phyloP scores from a whole-genome alignment of 2,888 invertebrate species.

The Yponomeuta sedellus region DNA sequence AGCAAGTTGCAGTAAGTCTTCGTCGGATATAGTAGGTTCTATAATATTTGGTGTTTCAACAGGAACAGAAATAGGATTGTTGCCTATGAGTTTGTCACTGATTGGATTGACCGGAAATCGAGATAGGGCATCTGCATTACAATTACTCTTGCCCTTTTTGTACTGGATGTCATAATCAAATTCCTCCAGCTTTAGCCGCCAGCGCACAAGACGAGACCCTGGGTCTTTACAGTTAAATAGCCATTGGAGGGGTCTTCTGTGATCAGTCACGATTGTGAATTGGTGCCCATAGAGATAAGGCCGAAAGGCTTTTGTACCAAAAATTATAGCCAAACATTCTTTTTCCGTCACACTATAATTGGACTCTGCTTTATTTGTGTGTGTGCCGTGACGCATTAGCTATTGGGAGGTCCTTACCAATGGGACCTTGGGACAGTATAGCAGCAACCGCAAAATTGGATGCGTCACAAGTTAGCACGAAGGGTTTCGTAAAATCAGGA shows the following conservation, averaged over 20 bases:
- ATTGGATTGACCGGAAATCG: too few species aligned
- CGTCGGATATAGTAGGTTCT: too few species aligned
- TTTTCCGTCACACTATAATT: slow-evolving; percentile 20
- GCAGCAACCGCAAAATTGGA: slow-evolving; percentile 17
- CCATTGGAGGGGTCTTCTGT: slow-evolving; percentile 19
- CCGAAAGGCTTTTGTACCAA: slow-evolving; percentile 21
- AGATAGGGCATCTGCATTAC: too few species aligned
- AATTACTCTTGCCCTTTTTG: slow-evolving; percentile 17
- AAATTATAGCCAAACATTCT: slow-evolving; percentile 16
- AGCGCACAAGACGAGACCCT: slow-evolving; percentile 16
- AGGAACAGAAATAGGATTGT: too few species aligned
- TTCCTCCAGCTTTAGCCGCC: slow-evolving; percentile 21
- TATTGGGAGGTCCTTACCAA: slow-evolving; percentile 17
- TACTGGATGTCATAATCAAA: slow-evolving; percentile 20
- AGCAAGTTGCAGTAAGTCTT: too few species aligned
- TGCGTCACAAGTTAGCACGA: slow-evolving; percentile 32
- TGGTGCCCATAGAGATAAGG: slow-evolving; percentile 21
- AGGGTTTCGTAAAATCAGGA: slow-evolving; percentile 26
- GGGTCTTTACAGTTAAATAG: slow-evolving; percentile 19
- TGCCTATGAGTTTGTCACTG: too few species aligned
- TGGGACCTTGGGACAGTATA: too few species aligned
- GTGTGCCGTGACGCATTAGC: slow-evolving; percentile 27
- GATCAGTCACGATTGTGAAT: slow-evolving; percentile 21
- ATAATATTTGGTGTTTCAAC: too few species aligned
- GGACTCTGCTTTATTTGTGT: slow-evolving; percentile 29